Base-by-base conservation (phyloP, 2,113 vertebrate genomes). In the Mesoclemmys tuberculata region DNA sequence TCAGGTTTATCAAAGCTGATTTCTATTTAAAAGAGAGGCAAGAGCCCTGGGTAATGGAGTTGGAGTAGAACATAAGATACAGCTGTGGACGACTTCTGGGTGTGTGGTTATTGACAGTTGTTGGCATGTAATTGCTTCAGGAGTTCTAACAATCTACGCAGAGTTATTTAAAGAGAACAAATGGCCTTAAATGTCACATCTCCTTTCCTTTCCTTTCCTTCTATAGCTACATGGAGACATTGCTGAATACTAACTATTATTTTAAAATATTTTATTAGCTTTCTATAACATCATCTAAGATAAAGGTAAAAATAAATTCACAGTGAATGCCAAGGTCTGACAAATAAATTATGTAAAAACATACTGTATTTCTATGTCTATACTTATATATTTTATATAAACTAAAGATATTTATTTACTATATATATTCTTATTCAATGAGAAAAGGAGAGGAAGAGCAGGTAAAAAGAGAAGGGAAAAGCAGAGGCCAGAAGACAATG, bases 1-100 rank as follows among this genome's bases (percentile, higher is more conserved):
- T 27, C 22, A 44, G 41, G 24, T 44, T 75, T 44, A 41, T 75
- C 41, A 75, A 27, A 75, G 38, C 5, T 75, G 38, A 10, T 75
- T 26, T 27, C 44, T 75, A 44, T 75, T 46, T 44, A 75, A 75
- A 75, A 75, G 13, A 75, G 24, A 24, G 10, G 24, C n/a, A 75
- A 27, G 11, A 44, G 71, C 22, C 38, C 6, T 7, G 10, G 71
- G 41, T 46, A 22, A 26, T 46, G 41, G 56, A 52, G 48, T 27
- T 7, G 12, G 13, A 56, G n/a, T n/a, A 3, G 8, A 3, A 14
- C 79, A 0, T 0, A 64, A 64, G 41, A 10, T 95, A 8, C 16
- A 83, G 38, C 41, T 44, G 71, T 75, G 71, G 71, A 46, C 26
- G 38, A 41, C 41, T 44, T 46, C 71, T 44, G 41, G 11, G 22